phyloP scores from a whole-genome alignment of 1,140 invertebrate species.

The Drosophila sp. region DNA sequence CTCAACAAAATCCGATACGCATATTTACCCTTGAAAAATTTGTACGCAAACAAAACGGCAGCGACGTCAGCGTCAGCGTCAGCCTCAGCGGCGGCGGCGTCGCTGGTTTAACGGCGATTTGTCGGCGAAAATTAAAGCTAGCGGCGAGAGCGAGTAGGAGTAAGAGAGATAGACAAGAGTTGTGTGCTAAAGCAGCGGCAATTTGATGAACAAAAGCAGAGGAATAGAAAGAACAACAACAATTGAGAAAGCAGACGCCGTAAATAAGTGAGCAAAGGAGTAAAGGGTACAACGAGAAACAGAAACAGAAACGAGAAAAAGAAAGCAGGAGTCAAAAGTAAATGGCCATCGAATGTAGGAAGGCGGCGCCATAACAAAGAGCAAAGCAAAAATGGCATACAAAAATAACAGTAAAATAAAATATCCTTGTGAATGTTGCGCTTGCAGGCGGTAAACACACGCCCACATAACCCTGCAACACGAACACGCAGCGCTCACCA shows the following conservation, averaged over 20 bases:
- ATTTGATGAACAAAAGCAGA: slow-evolving; percentile 10
- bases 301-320: not conserved
- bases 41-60: slow-evolving; percentile 18
- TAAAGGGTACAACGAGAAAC: slow-evolving; percentile 26
- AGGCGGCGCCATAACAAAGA: slow-evolving; percentile 34
- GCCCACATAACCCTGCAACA: slow-evolving; percentile 17
- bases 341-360: slow-evolving; percentile 36
- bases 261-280: slow-evolving; percentile 39
- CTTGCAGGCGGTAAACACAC: slow-evolving; percentile 59
- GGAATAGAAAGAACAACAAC: slow-evolving; percentile 35
- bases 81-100: not conserved
- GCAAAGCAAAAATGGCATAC: slow-evolving; percentile 43
- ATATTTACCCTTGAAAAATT: slow-evolving; percentile 75
- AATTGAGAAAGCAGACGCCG: slow-evolving; percentile 15
- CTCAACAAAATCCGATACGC: slow-evolving; percentile 63
- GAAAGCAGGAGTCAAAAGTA: slow-evolving; percentile 39
- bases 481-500: slow-evolving; percentile 44
- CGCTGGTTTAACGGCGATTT: slow-evolving; percentile 30
- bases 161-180: not conserved
- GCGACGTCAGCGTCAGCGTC: slow-evolving; percentile 8
- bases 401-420: slow-evolving; percentile 73
- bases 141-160: not conserved
- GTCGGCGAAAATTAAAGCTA: slow-evolving; percentile 22
- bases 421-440: slow-evolving; percentile 72
- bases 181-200: slow-evolving; percentile 4